Evolutionary conservation across 1,140 invertebrate species (phyloP), one percentile per base, ranked within the genome.

Genomic region (Diuraphis noxia): DNA sequence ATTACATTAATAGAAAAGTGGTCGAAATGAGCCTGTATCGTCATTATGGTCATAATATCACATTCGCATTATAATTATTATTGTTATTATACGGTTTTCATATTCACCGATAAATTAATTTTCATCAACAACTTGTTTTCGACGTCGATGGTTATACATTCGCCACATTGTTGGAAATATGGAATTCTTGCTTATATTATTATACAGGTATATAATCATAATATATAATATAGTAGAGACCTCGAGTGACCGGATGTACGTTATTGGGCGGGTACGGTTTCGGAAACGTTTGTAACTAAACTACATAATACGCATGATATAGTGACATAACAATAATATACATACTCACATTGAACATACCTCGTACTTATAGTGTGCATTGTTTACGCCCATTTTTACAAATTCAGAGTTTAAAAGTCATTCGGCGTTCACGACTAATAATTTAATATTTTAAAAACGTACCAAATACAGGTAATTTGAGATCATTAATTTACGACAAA

Each of bases 191-290:
- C 9, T 40, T 81, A 81, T 77, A 77, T 30, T n/a, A n/a, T n/a
- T n/a, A n/a, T n/a, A n/a, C n/a, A n/a, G n/a, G n/a, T n/a, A n/a
- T n/a, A n/a, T n/a, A n/a, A n/a, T n/a, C n/a, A n/a, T n/a, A n/a
- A n/a, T n/a, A n/a, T n/a, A n/a, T n/a, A n/a, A n/a, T n/a, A n/a
- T n/a, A n/a, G n/a, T n/a, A n/a, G n/a, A n/a, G n/a, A n/a, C n/a
- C 7, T 72, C 56, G n/a, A 79, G 72, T 79, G 72, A 79, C 72
- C 72, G 72, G 72, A 79, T 79, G 72, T n/a, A n/a, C n/a, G n/a
- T 79, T 79, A 36, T 79, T 34, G 72, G 72, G n/a, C 19, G 72
- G 34, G 72, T 36, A 79, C 19, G 72, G 21, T 36, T n/a, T 36
- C 72, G 72, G 72, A 79, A 79, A 79, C 23, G 72, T 79, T 79